Base-by-base conservation (phyloP, 2,113 vertebrate genomes). In the Pterocles gutturalis region DNA sequence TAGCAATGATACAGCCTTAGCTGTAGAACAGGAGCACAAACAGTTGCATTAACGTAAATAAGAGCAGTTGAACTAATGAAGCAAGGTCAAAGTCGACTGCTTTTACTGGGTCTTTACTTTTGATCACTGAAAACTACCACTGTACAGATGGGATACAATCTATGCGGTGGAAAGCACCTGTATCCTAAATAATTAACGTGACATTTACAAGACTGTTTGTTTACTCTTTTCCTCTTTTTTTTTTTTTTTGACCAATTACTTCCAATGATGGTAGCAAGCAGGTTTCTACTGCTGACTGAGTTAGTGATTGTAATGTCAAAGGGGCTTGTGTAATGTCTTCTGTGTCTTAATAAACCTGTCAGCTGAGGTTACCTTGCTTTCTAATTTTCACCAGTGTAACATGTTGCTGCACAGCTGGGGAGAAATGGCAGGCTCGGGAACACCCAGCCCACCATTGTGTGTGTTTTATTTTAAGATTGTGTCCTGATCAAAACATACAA, bases 301-400 rank as follows among this genome's bases (percentile, higher is more conserved):
- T 89, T 96, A 85, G 96, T 96, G 97, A 98, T 98, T 98, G 95
- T 93, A 96, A 86, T 98, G 98, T 97, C 97, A 98, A 93, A 97
- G 97, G 95, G 96, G 87, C 92, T 94, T 95, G 95, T 97, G 96
- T 98, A 97, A 97, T 97, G 96, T 97, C 91, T 92, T 96, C 85
- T 95, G 79, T 97, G 90, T 97, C 98, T 98, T 98, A 98, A 98
- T 98, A 98, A 98, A 98, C 97, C 97, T 98, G 97, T 98, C 98
- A 97, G 90, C 83, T 89, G 96, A 97, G 92, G 95, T 97, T 97
- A 95, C 16, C 5, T 95, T 97, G 87, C 97, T 97, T 98, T 96
- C 96, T 97, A 70, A 96, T 98, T 98, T 97, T 96, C 90, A 89
- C 71, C 64, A 87, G 91, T 72, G 90, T 77, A 97, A 92, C 96